Conservation (phyloP, 2,888 invertebrate genomes). For the Andrena flavipes region DNA sequence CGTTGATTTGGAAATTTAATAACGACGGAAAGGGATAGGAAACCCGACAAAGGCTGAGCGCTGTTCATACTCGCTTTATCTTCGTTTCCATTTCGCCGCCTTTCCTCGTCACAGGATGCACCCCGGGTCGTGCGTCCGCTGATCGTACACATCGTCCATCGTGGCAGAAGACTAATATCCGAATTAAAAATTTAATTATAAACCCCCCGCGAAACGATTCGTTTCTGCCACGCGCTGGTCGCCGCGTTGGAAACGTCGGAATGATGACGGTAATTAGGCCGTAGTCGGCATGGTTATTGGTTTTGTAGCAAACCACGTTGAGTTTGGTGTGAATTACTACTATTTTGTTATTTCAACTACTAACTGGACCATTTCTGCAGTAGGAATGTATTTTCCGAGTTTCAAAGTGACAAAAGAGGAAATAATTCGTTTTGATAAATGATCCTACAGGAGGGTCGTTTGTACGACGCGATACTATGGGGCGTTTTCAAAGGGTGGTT, state of each 20-base stretch:
- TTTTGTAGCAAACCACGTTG: background rate
- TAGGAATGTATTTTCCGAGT: too few relatives aligned
- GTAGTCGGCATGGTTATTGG: background rate
- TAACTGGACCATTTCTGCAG: too few relatives aligned
- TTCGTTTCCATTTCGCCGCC: conserved; percentile 53
- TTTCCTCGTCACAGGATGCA: conserved; percentile 29
- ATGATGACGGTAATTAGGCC: conserved; percentile 25
- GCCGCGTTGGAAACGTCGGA: background rate
- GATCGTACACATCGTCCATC: conserved; percentile 46
- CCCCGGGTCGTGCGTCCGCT: background rate
- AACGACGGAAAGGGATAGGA: conserved; percentile 10
- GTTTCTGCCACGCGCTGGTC: conserved; percentile 18
- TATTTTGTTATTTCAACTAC: background rate
- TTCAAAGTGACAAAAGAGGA: too few relatives aligned
- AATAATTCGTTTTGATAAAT: too few relatives aligned
- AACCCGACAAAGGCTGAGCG: background rate
- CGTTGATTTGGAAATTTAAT: conserved; percentile 52
- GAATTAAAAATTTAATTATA: conserved; percentile 67
- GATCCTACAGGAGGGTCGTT: too few relatives aligned
- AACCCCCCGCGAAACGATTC: conserved; percentile 34
- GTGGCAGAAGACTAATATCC: conserved; percentile 61
- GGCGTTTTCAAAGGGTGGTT: too few relatives aligned
- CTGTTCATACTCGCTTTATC: conserved; percentile 42
- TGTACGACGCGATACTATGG: too few relatives aligned
- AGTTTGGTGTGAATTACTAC: background rate